A percentile compares a stretch with the other conserved stretches of the same genome.
phyloP scores from a whole-genome alignment of 1,140 invertebrate species.

The Reticulitermes speratus region DNA sequence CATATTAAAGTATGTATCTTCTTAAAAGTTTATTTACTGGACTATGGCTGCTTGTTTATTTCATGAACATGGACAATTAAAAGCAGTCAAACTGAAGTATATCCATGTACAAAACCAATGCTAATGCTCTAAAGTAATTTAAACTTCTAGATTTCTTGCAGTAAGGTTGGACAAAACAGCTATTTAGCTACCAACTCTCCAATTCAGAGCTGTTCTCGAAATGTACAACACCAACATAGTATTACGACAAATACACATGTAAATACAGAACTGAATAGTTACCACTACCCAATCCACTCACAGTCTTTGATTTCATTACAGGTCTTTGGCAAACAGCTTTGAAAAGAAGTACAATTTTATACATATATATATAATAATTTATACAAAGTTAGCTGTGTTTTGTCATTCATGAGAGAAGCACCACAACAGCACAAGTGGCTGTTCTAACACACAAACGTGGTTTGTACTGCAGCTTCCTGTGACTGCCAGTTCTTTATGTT shows the following conservation, averaged over 20 bases:
- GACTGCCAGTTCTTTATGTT: too few species aligned
- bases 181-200: neutral
- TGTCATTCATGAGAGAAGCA: neutral
- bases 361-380: conserved; percentile 3
- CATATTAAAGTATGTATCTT: too few species aligned
- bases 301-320: neutral
- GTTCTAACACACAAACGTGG: neutral
- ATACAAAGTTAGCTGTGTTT: neutral
- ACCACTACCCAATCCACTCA: neutral
- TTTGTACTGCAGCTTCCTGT: neutral
- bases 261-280: neutral
- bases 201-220: neutral
- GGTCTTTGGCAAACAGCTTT: neutral
- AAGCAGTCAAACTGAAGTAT: neutral
- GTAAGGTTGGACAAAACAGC: neutral
- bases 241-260: neutral
- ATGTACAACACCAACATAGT: neutral
- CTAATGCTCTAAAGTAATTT: too few species aligned
- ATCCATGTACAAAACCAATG: neutral
- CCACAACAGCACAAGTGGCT: neutral
- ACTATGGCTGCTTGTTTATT: neutral
- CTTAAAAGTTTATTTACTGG: neutral
- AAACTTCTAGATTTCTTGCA: neutral
- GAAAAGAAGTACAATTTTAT: neutral
- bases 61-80: neutral